Evolutionary conservation across 2,888 invertebrate species (phyloP).

Genomic region (Limnephilus rhombicus): DNA sequence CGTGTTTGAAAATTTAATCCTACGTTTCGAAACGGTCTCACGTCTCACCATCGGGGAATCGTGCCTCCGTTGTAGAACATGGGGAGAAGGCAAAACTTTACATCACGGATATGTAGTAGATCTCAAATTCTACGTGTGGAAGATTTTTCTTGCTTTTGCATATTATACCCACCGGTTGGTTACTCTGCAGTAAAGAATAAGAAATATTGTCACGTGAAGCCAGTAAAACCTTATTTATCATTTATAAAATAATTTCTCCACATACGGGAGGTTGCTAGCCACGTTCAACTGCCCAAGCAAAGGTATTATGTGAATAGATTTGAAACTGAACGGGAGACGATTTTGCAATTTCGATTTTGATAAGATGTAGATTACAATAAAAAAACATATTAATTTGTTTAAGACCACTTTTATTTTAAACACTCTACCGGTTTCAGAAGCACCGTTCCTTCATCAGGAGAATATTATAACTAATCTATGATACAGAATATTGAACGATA

Average conservation of each 20-base stretch:
- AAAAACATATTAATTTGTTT: too few relatives aligned
- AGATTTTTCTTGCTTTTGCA: background rate
- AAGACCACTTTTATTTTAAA: too few relatives aligned
- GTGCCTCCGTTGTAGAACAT: background rate
- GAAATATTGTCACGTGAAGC: background rate
- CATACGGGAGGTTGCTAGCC: background rate
- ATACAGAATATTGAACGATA: too few relatives aligned
- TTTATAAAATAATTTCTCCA: background rate
- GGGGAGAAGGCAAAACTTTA: background rate
- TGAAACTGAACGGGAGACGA: too few relatives aligned
- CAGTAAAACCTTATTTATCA: background rate
- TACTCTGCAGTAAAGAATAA: background rate
- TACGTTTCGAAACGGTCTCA: background rate
- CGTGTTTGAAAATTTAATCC: background rate
- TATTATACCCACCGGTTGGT: background rate
- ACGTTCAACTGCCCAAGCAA: too few relatives aligned
- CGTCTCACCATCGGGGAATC: background rate
- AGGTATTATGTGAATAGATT: too few relatives aligned
- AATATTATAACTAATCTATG: too few relatives aligned
- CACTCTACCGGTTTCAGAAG: too few relatives aligned
- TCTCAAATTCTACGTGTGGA: background rate
- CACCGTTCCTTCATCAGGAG: too few relatives aligned
- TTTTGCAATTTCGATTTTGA: too few relatives aligned
- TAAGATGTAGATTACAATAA: too few relatives aligned
- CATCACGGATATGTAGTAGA: background rate